Evolutionary conservation across 1,140 invertebrate species (phyloP).

Genomic region (Ericerus pela): DNA sequence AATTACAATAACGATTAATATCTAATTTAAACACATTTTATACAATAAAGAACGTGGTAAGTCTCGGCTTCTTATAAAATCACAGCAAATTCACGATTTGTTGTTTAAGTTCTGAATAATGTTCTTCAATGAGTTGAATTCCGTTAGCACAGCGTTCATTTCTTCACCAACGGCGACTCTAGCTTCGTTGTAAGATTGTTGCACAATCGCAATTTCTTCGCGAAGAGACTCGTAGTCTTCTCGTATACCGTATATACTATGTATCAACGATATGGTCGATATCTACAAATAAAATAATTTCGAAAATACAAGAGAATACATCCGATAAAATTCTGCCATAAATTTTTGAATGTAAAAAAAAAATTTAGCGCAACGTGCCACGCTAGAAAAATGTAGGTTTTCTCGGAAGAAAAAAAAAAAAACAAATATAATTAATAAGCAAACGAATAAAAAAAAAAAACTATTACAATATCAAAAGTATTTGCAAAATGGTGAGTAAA

Average conservation of each 20-base stretch:
- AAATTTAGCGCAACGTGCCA: too few species aligned
- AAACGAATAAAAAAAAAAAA: too few species aligned
- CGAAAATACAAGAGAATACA: too few species aligned
- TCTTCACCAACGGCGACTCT: background rate
- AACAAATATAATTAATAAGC: too few species aligned
- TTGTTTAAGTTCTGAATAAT: background rate
- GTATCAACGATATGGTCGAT: background rate
- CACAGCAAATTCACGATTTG: background rate
- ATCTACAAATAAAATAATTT: background rate
- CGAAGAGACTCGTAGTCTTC: background rate
- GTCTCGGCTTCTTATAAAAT: background rate
- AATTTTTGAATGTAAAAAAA: too few species aligned
- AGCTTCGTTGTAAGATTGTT: background rate
- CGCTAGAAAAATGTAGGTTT: too few species aligned
- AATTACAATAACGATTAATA: background rate
- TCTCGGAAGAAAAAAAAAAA: too few species aligned
- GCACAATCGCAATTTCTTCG: background rate
- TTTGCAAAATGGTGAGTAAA: too few species aligned
- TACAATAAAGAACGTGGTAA: background rate
- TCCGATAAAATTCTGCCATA: too few species aligned
- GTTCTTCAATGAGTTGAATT: background rate
- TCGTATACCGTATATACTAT: background rate
- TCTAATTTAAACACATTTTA: background rate
- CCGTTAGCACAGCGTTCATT: background rate
- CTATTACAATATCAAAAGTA: too few species aligned